Conservation (phyloP, 2,113 vertebrate species). For the Etheostoma cragini region DNA sequence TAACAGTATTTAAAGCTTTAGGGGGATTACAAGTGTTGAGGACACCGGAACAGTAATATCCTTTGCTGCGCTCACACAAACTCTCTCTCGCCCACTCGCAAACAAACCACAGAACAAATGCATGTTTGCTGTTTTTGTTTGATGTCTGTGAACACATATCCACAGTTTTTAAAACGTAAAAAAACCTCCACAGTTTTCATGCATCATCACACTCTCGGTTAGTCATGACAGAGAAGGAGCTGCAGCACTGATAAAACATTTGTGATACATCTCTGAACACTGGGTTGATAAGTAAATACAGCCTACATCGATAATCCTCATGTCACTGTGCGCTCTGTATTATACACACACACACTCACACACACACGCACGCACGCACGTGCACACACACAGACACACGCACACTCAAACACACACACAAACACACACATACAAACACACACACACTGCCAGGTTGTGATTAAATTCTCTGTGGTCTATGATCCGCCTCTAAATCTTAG, state of each 20-base stretch:
- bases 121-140: conserved; percentile 24
- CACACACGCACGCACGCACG: conserved; percentile 68
- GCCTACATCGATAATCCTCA: conserved; percentile 85
- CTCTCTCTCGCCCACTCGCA: conserved; percentile 65
- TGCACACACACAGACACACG: conserved; percentile 54
- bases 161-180: conserved; percentile 47
- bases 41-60: conserved; percentile 73
- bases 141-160: conserved; percentile 31
- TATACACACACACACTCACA: conserved; percentile 67
- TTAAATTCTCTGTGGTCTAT: conserved; percentile 91
- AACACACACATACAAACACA: conserved; percentile 47
- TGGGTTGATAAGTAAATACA: conserved; percentile 87
- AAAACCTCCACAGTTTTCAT: conserved; percentile 20
- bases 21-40: conserved; percentile 79
- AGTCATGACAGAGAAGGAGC: conserved; percentile 42
- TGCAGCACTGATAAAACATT: conserved; percentile 60
- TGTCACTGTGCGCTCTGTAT: conserved; percentile 82
- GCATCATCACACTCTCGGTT: conserved; percentile 33
- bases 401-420: conserved; percentile 45
- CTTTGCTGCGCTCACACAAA: conserved; percentile 62
- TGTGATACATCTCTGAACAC: conserved; percentile 85
- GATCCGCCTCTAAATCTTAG: conserved; percentile 93
- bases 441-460: conserved; percentile 86
- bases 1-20: conserved; percentile 81
- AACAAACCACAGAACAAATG: conserved; percentile 66